A percentile compares a stretch with the other conserved stretches of the same genome.
These are phyloP conservation scores for Xanthia icteritia DNA, from an alignment of 2,888 invertebrate species.

Conservation along the genomic window DNA sequence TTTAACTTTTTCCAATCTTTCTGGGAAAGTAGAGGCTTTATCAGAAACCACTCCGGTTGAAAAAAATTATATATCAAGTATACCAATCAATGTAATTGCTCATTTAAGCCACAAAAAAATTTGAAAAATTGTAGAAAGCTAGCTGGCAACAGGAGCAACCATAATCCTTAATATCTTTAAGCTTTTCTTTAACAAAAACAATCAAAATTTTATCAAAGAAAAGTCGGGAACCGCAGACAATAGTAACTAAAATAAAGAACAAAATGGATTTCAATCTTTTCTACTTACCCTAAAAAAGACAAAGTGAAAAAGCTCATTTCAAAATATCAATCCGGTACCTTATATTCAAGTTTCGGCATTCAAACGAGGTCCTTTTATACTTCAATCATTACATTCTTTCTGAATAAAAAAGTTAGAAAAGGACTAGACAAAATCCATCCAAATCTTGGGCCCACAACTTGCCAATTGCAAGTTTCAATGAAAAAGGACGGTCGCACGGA, in stretches of 20 bases:
- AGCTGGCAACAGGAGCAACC: constrained; percentile 18
- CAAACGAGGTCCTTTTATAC: constrained; percentile 59
- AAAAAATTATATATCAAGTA: not conserved
- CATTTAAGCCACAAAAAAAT: constrained; percentile 21
- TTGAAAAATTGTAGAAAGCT: constrained; percentile 27
- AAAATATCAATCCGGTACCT: constrained; percentile 63
- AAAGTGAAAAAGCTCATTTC: constrained; percentile 62
- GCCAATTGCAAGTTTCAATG: constrained; percentile 87
- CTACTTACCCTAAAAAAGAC: constrained; percentile 53
- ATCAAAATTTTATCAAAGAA: constrained; percentile 58
- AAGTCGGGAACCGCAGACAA: constrained; percentile 58
- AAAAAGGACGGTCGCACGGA: constrained; percentile 82
- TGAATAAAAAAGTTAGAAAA: constrained; percentile 71
- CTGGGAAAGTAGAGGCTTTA: not conserved
- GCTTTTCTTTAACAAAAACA: constrained; percentile 57
- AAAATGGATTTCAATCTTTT: constrained; percentile 57
- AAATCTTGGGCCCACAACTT: constrained; percentile 81
- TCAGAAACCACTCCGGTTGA: not conserved
- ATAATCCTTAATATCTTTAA: constrained; percentile 41
- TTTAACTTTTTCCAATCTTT: not conserved
- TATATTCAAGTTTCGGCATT: constrained; percentile 60
- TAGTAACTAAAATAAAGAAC: constrained; percentile 52
- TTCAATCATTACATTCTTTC: constrained; percentile 67
- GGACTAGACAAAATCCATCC: constrained; percentile 79
- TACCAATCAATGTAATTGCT: not conserved